Conservation (phyloP, 1,140 invertebrate genomes). For the Wiebesia pumilae region DNA sequence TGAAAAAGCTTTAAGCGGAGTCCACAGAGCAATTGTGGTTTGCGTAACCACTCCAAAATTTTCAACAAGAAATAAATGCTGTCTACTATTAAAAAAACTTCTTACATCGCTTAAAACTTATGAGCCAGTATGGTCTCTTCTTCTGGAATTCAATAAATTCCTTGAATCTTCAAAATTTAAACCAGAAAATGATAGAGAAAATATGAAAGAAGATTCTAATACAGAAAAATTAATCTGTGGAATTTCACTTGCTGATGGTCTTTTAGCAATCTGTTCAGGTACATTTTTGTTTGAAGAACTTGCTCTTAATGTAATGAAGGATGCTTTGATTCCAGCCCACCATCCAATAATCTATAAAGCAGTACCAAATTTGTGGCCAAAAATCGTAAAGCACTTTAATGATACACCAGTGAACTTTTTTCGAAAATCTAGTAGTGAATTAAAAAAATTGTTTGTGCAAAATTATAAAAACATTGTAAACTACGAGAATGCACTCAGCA, state of each 20-base stretch:
- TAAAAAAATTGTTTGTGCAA: conserved; percentile 79
- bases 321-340: conserved; percentile 81
- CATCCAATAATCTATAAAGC: conserved; percentile 79
- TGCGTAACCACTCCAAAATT: conserved; percentile 77
- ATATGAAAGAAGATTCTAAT: conserved; percentile 68
- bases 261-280: conserved; percentile 69
- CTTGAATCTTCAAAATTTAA: conserved; percentile 77
- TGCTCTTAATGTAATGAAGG: conserved; percentile 66
- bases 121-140: conserved; percentile 73
- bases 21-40: conserved; percentile 80
- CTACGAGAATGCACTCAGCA: conserved; percentile 81
- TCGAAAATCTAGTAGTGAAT: conserved; percentile 73
- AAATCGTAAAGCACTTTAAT: conserved; percentile 77
- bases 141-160: conserved; percentile 78
- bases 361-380: conserved; percentile 78
- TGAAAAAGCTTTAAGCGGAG: conserved; percentile 72
- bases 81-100: conserved; percentile 64
- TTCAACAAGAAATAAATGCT: conserved; percentile 63
- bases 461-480: conserved; percentile 76
- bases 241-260: conserved; percentile 68
- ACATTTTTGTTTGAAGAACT: conserved; percentile 65
- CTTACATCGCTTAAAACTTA: conserved; percentile 65
- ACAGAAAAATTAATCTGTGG: conserved; percentile 62
- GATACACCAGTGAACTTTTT: conserved; percentile 78
- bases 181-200: conserved; percentile 65